Conservation (phyloP, 1,140 invertebrate genomes). For the Cotesia vestalis region DNA sequence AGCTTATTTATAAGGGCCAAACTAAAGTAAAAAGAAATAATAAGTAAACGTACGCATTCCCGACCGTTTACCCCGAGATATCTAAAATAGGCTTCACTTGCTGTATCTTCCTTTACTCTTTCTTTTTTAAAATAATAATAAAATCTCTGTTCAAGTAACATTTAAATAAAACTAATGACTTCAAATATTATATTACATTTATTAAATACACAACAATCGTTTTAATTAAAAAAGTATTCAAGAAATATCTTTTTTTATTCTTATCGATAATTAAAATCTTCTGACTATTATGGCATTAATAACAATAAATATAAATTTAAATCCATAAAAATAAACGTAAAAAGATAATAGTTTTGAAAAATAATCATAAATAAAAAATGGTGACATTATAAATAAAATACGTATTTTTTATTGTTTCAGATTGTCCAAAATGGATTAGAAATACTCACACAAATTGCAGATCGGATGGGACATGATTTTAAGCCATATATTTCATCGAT, state of each 20-base stretch:
- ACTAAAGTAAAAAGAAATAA: conserved; percentile 13
- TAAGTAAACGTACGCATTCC: conserved; percentile 10
- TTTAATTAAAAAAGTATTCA: no score
- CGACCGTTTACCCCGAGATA: conserved; percentile 5
- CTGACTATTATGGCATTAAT: no score
- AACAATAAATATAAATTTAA: no score
- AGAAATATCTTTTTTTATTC: no score
- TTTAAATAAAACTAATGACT: background rate
- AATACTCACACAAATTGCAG: conserved; percentile 83
- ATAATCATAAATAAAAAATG: no score
- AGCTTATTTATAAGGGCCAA: conserved; percentile 20
- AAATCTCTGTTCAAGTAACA: background rate
- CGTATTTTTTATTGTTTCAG: conserved; percentile 66
- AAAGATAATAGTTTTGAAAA: no score
- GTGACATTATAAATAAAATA: background rate
- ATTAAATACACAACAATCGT: no score
- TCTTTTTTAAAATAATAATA: background rate
- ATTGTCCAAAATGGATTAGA: conserved; percentile 92
- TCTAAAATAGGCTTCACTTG: conserved; percentile 16
- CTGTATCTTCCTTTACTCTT: background rate
- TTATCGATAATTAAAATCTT: no score
- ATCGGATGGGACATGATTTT: conserved; percentile 88
- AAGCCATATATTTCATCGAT: conserved; percentile 86
- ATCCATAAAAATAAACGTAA: no score
- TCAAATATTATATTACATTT: background rate